These are phyloP conservation scores for Lophotis ruficrista DNA, from an alignment of 2,113 vertebrate species.

Conservation along the genomic window DNA sequence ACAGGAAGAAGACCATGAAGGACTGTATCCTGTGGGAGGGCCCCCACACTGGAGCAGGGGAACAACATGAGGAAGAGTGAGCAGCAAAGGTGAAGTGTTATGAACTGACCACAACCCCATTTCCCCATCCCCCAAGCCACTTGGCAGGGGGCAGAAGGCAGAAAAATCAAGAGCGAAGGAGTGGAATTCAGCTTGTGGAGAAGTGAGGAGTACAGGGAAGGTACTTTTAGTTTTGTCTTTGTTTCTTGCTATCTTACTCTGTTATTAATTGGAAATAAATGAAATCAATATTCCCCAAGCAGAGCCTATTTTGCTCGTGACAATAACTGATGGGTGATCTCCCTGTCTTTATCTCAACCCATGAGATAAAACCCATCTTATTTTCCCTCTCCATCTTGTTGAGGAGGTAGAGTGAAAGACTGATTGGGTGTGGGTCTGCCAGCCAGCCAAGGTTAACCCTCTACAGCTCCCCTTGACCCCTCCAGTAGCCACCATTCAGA, in stretches of 20 bases:
- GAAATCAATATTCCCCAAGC: not conserved
- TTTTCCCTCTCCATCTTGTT: not conserved
- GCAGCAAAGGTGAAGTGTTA: not conserved
- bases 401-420: not conserved
- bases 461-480: not conserved
- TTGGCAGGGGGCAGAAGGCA: fast-evolving
- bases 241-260: not conserved
- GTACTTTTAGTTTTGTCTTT: not conserved
- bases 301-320: not conserved
- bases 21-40: not conserved
- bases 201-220: too few species aligned
- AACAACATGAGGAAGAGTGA: not conserved
- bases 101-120: not conserved
- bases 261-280: not conserved
- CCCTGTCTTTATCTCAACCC: not conserved
- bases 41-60: not conserved
- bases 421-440: not conserved
- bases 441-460: not conserved
- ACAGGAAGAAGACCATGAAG: not conserved
- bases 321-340: not conserved
- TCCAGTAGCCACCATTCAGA: not conserved
- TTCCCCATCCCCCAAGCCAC: not conserved
- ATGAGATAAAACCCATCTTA: not conserved
- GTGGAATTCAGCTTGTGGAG: not conserved
- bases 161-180: not conserved